These are phyloP conservation scores for Paradoxurus hermaphroditus DNA, from an alignment of 2,113 vertebrate genomes.

Conservation along the genomic window DNA sequence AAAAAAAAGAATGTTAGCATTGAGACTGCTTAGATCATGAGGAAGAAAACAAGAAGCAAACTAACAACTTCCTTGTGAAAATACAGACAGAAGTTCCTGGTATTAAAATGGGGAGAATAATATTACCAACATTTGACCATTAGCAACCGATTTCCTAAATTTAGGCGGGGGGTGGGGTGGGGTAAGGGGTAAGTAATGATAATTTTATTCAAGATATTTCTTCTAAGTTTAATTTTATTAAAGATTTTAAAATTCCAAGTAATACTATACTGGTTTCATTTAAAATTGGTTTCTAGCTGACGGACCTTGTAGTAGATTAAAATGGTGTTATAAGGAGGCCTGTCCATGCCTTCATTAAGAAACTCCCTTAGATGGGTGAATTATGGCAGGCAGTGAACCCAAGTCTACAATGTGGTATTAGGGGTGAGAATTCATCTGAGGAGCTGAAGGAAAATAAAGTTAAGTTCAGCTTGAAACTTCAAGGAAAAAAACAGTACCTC, in stretches of 20 bases:
- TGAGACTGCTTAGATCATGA: not conserved
- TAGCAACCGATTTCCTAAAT: not conserved
- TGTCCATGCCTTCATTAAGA: not conserved
- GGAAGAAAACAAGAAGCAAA: not conserved
- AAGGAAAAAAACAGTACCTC: not conserved
- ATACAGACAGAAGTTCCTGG: not conserved
- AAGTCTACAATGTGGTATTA: not conserved
- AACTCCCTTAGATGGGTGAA: not conserved
- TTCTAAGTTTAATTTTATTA: constrained; percentile 11
- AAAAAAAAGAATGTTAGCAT: not conserved
- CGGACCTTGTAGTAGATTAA: not conserved
- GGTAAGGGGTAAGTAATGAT: not conserved
- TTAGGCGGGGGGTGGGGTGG: not conserved
- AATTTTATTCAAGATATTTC: constrained; percentile 19
- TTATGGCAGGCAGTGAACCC: not conserved
- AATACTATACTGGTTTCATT: not conserved
- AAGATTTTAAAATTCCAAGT: constrained; percentile 44
- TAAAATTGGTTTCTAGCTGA: constrained; percentile 8
- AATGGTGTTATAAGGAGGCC: not conserved
- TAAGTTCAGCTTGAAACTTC: not conserved
- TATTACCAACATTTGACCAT: not conserved
- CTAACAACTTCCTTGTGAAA: not conserved
- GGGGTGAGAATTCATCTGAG: not conserved
- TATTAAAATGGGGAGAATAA: not conserved
- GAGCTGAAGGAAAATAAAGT: constrained; percentile 11